A percentile compares a stretch with the other conserved stretches of the same genome.
Evolutionary conservation across 2,797 vertebrate species (phyloP).

Genomic region (Anguilla anguilla): DNA sequence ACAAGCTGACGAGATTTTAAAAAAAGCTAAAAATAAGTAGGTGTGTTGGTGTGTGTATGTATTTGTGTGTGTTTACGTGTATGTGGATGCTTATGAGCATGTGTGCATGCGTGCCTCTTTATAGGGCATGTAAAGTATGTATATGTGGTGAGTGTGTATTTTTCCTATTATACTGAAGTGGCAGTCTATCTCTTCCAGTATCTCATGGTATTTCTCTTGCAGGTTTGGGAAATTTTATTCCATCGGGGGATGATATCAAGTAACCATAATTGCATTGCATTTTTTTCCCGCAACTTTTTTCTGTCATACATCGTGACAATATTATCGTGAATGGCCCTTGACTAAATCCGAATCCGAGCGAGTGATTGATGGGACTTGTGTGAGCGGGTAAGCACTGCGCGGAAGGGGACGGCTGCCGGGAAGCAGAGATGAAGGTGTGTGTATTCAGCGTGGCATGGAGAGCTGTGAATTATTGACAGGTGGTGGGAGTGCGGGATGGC

Average conservation of each 20-base stretch:
- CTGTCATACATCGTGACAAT: not conserved
- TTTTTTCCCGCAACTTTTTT: not conserved
- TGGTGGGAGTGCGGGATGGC: not conserved
- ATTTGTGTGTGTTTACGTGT: slow-evolving; percentile 14
- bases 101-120: not conserved
- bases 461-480: not conserved
- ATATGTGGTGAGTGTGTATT: not conserved
- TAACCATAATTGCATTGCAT: not conserved
- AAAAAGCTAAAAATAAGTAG: slow-evolving; percentile 12
- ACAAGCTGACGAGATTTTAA: slow-evolving; percentile 24
- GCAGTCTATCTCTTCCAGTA: not conserved
- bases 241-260: not conserved
- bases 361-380: not conserved
- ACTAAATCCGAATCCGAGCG: not conserved
- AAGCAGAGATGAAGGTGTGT: not conserved
- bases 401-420: not conserved
- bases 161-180: not conserved
- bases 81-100: not conserved
- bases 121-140: not conserved
- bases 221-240: not conserved
- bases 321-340: not conserved
- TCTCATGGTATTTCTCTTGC: not conserved
- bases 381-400: not conserved
- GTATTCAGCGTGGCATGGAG: not conserved
- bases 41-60: slow-evolving; percentile 31